Conservation (phyloP, 2,113 vertebrate genomes). For the Scortum barcoo region DNA sequence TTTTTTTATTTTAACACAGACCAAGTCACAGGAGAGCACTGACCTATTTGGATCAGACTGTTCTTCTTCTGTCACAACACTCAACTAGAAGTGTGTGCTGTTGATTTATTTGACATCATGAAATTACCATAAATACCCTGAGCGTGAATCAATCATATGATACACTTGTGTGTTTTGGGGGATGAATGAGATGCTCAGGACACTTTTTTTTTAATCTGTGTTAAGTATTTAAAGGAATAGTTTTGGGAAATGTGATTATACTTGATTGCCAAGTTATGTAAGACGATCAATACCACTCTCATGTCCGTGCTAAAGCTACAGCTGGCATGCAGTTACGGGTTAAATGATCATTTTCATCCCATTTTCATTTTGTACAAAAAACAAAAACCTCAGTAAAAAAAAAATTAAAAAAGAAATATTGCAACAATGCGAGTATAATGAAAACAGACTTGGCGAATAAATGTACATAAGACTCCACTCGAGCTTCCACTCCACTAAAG, state of each 20-base stretch:
- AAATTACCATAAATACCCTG: slow-evolving; percentile 1
- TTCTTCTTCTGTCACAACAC: slow-evolving; percentile 15
- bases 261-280: too few relatives aligned
- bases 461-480: too few relatives aligned
- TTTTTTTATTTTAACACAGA: neutral
- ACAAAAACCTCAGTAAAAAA: too few relatives aligned
- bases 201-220: neutral
- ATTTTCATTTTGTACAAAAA: too few relatives aligned
- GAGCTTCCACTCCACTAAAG: too few relatives aligned
- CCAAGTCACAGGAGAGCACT: slow-evolving; percentile 35
- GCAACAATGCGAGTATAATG: too few relatives aligned
- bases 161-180: neutral
- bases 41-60: slow-evolving; percentile 48
- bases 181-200: neutral
- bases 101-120: slow-evolving; percentile 25
- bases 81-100: neutral
- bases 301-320: neutral
- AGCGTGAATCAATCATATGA: neutral
- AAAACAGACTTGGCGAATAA: too few relatives aligned
- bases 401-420: too few relatives aligned
- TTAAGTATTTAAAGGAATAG: neutral
- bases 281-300: neutral
- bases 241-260: neutral
- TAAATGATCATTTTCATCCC: too few relatives aligned
- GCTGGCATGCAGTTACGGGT: too few relatives aligned